Percentiles rank a stretch among this genome's conserved stretches.
Evolutionary conservation across 2,113 vertebrate genomes (phyloP).

Genomic region (Odontesthes bonariensis): DNA sequence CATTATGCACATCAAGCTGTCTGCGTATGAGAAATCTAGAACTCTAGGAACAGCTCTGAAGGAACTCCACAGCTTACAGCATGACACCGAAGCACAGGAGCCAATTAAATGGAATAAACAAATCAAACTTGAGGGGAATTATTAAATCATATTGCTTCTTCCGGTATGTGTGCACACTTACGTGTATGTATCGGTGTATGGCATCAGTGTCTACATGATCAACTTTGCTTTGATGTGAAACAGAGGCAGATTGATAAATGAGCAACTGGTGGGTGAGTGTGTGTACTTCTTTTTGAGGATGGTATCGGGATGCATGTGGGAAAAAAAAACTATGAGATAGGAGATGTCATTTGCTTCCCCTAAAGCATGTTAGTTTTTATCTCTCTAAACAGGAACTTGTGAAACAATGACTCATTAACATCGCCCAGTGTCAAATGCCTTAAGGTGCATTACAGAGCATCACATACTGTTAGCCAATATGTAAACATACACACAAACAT

Average conservation of each 20-base stretch:
- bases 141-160: conserved; percentile 34
- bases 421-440: conserved; percentile 42
- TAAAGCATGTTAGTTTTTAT: conserved; percentile 58
- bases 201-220: conserved; percentile 43
- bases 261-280: conserved; percentile 20
- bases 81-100: conserved; percentile 34
- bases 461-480: conserved; percentile 13
- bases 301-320: conserved; percentile 36
- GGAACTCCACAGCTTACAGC: conserved; percentile 45
- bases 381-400: conserved; percentile 61
- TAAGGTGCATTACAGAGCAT: conserved; percentile 47
- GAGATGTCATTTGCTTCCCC: conserved; percentile 38
- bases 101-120: conserved; percentile 43
- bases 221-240: conserved; percentile 66
- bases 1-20: conserved; percentile 58
- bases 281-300: conserved; percentile 4
- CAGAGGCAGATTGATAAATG: conserved; percentile 31
- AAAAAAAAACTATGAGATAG: conserved; percentile 3
- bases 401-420: conserved; percentile 73
- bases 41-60: conserved; percentile 56
- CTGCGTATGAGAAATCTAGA: conserved; percentile 46
- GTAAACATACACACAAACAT: conserved; percentile 35
- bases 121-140: conserved; percentile 37
- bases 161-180: conserved; percentile 21
- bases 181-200: conserved; percentile 14